Evolutionary conservation across 2,888 invertebrate genomes (phyloP).

Genomic region (Cataglyphis rosenhaueri): DNA sequence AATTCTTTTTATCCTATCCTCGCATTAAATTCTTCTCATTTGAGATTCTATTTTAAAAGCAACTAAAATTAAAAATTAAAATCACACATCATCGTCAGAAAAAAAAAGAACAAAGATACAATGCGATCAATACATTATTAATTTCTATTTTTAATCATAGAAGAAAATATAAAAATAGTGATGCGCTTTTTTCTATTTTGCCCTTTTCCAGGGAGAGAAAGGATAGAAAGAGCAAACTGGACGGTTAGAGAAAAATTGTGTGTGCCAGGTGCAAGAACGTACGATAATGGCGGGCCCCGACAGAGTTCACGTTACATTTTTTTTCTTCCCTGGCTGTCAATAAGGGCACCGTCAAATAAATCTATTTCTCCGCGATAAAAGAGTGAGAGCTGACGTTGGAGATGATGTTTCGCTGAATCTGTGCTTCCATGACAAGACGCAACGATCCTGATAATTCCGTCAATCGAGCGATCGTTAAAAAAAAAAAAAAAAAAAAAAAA

Average conservation of each 20-base stretch:
- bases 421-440: conserved; percentile 1
- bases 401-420: conserved; percentile 48
- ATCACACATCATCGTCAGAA: neutral
- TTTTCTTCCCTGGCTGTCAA: conserved; percentile 33
- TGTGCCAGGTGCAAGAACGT: neutral
- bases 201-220: neutral
- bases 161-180: neutral
- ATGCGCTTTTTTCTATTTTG: neutral
- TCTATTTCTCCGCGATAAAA: conserved; percentile 15
- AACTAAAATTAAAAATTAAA: neutral
- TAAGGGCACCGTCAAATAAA: conserved; percentile 25
- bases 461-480: neutral
- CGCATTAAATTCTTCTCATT: neutral
- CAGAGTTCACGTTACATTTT: conserved; percentile 16
- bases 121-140: neutral
- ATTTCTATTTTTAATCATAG: neutral
- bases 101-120: neutral
- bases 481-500: neutral
- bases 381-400: conserved; percentile 6
- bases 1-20: neutral
- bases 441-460: conserved; percentile 21
- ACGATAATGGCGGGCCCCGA: neutral
- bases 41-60: neutral
- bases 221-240: conserved; percentile 9
- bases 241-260: neutral